Percentiles rank a stretch among this genome's conserved stretches.
Evolutionary conservation across 1,140 invertebrate genomes (phyloP).

Genomic region (Drosophila carrolli): DNA sequence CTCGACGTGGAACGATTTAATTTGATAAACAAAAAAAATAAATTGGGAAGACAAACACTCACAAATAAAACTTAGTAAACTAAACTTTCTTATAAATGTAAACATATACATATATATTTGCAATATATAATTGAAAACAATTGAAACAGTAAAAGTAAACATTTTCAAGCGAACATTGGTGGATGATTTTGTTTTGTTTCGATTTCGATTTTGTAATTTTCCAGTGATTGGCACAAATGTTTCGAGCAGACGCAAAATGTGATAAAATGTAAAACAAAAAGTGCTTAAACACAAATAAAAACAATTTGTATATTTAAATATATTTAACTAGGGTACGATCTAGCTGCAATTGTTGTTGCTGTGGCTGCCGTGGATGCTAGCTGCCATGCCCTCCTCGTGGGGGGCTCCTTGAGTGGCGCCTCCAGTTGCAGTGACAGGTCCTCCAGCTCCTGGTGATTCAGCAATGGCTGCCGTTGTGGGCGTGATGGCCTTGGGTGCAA

Average conservation of each 20-base stretch:
- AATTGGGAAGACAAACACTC: neutral
- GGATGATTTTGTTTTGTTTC: slow-evolving; percentile 12
- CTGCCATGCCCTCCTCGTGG: neutral
- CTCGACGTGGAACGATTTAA: slow-evolving; percentile 18
- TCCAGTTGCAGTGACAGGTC: neutral
- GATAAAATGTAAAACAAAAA: slow-evolving; percentile 33
- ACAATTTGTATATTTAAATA: slow-evolving; percentile 32
- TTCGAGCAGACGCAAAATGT: slow-evolving; percentile 29
- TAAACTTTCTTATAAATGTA: slow-evolving; percentile 12
- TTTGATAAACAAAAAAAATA: neutral
- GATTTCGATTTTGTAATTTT: slow-evolving; percentile 24
- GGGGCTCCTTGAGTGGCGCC: neutral
- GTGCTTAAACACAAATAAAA: slow-evolving; percentile 22
- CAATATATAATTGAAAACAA: slow-evolving; percentile 51
- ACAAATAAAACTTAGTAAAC: slow-evolving; percentile 26
- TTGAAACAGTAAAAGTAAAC: slow-evolving; percentile 15
- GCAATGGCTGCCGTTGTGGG: slow-evolving; percentile 59
- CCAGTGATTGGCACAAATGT: slow-evolving; percentile 62
- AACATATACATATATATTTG: slow-evolving; percentile 38
- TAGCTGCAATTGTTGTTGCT: slow-evolving; percentile 25
- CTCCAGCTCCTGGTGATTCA: slow-evolving; percentile 28
- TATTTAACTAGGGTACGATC: slow-evolving; percentile 65
- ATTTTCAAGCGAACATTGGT: slow-evolving; percentile 34
- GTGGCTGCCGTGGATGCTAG: slow-evolving; percentile 1
- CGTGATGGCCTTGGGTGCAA: slow-evolving; percentile 67